Evolutionary conservation across 1,140 invertebrate genomes (phyloP).

Genomic region (Aradophagus sp.): DNA sequence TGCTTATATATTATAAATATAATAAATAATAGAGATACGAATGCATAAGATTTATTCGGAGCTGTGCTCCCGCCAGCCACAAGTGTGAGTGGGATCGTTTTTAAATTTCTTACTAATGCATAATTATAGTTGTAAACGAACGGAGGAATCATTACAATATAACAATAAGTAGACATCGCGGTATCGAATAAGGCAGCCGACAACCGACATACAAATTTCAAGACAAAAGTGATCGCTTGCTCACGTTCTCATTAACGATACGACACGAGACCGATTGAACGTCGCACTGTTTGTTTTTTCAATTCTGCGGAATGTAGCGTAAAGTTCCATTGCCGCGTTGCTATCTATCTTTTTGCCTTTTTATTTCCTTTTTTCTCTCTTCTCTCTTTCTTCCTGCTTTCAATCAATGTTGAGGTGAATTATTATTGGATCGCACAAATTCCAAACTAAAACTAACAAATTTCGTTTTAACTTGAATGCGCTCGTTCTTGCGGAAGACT

Average conservation of each 20-base stretch:
- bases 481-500: neutral
- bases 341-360: too few relatives aligned
- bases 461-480: neutral
- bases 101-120: slow-evolving; percentile 74
- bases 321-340: slow-evolving; percentile 38
- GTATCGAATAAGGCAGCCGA: slow-evolving; percentile 53
- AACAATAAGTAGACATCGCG: slow-evolving; percentile 53
- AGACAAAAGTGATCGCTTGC: slow-evolving; percentile 56
- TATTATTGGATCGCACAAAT: slow-evolving; percentile 41
- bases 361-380: too few relatives aligned
- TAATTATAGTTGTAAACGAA: slow-evolving; percentile 68
- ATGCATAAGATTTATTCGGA: slow-evolving; percentile 74
- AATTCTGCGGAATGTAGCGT: slow-evolving; percentile 43
- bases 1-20: slow-evolving; percentile 75
- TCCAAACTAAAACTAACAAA: neutral
- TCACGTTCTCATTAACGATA: slow-evolving; percentile 48
- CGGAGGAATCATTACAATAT: slow-evolving; percentile 62
- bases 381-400: slow-evolving; percentile 2
- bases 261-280: slow-evolving; percentile 26
- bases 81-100: slow-evolving; percentile 72
- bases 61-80: slow-evolving; percentile 73
- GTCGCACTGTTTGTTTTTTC: slow-evolving; percentile 32
- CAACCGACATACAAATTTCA: slow-evolving; percentile 54
- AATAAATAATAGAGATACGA: slow-evolving; percentile 73
- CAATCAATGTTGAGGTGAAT: slow-evolving; percentile 14